Evolutionary conservation across 2,888 invertebrate species (phyloP).

Genomic region (Folsomia candida): DNA sequence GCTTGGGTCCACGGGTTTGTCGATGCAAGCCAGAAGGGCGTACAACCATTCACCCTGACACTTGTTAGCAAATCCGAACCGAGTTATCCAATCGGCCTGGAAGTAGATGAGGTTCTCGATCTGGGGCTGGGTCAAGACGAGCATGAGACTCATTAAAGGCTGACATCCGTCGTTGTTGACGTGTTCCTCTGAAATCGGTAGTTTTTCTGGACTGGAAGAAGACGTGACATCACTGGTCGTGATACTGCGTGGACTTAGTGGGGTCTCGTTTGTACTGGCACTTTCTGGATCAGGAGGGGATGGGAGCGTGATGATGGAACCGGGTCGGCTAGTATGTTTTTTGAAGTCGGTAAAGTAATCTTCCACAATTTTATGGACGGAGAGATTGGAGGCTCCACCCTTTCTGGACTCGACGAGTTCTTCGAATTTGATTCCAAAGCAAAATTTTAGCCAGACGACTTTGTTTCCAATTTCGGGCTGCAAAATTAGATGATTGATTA

Average conservation of each 20-base stretch:
- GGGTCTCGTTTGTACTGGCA: no score
- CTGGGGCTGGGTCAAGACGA: conserved; percentile 33
- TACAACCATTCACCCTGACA: conserved; percentile 46
- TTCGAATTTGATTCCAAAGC: conserved; percentile 14
- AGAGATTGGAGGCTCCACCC: neutral
- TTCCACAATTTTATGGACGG: neutral
- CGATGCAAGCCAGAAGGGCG: conserved; percentile 37
- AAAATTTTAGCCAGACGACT: conserved; percentile 9
- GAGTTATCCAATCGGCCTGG: conserved; percentile 36
- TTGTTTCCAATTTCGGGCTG: conserved; percentile 4
- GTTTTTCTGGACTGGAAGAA: neutral
- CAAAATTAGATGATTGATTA: neutral
- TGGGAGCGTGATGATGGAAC: neutral
- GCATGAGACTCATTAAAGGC: conserved; percentile 32
- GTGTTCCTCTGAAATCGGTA: neutral
- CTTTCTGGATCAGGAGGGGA: neutral
- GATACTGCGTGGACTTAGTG: neutral
- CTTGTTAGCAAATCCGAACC: conserved; percentile 36
- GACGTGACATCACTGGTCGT: neutral
- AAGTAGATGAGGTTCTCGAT: conserved; percentile 36
- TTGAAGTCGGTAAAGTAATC: neutral
- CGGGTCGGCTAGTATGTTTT: neutral
- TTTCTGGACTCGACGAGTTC: neutral
- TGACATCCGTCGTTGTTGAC: conserved; percentile 13
- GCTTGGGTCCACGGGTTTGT: conserved; percentile 42